phyloP scores from a whole-genome alignment of 92 coral and sea anemone genomes.

The Blastomussa wellsi region DNA sequence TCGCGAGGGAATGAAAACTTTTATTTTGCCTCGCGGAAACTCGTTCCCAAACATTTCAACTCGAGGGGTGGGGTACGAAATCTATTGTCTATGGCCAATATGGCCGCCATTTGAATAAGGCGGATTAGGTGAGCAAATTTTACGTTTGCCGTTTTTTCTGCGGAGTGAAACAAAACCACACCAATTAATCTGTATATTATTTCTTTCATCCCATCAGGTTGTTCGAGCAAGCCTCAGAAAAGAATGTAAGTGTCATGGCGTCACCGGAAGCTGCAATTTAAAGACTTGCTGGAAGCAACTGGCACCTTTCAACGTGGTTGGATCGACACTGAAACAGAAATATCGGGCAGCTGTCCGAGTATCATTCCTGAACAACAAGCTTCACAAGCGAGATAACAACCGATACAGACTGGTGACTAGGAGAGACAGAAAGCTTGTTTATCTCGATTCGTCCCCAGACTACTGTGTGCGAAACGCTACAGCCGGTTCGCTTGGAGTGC shows the following conservation, averaged over 20 bases:
- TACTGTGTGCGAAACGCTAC: background rate
- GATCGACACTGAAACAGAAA: constrained; percentile 61
- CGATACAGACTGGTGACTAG: background rate
- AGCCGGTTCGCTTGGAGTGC: background rate
- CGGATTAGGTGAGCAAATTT: too few relatives aligned
- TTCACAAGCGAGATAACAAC: background rate
- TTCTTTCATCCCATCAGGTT: constrained; percentile 41
- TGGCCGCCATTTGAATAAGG: too few relatives aligned
- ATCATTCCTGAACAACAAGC: background rate
- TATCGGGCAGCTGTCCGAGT: constrained; percentile 54
- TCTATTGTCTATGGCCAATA: too few relatives aligned
- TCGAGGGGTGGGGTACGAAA: too few relatives aligned
- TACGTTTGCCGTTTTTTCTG: too few relatives aligned
- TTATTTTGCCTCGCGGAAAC: too few relatives aligned
- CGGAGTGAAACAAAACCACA: too few relatives aligned
- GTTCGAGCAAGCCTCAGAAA: too few relatives aligned
- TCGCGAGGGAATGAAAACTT: too few relatives aligned
- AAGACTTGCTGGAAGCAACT: constrained; percentile 70
- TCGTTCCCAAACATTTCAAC: too few relatives aligned
- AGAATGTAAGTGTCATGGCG: too few relatives aligned
- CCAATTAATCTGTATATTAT: background rate
- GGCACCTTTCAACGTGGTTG: constrained; percentile 57
- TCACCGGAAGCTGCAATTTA: constrained; percentile 60
- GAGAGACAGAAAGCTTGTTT: background rate
- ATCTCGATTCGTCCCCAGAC: constrained; percentile 8